A percentile compares a stretch with the other conserved stretches of the same genome.
Evolutionary conservation across 2,797 vertebrate genomes (phyloP).

Genomic region (Kryptopterus vitreolus): DNA sequence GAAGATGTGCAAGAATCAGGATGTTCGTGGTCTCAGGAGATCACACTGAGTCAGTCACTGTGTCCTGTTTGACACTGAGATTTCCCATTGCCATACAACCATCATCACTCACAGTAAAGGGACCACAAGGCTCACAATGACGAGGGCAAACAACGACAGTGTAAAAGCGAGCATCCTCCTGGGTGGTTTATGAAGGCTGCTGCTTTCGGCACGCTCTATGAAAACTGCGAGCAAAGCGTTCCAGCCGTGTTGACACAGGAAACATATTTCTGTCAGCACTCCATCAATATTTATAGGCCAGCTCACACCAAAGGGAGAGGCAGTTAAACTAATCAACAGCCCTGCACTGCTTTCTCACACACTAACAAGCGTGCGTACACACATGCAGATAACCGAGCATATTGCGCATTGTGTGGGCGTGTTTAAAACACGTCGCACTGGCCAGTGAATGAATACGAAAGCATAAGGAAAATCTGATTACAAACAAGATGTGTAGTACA

Average conservation of each 20-base stretch:
- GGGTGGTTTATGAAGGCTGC: conserved; percentile 46
- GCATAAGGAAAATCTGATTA: conserved; percentile 31
- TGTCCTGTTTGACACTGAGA: conserved; percentile 41
- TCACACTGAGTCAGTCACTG: conserved; percentile 31
- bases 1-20: background rate
- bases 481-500: conserved; percentile 35
- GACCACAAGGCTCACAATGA: conserved; percentile 22
- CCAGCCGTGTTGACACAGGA: conserved; percentile 65
- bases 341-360: conserved; percentile 51
- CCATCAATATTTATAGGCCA: conserved; percentile 72
- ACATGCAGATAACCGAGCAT: conserved; percentile 33
- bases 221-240: conserved; percentile 56
- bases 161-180: conserved; percentile 34
- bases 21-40: conserved; percentile 10
- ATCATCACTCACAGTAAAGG: conserved; percentile 39
- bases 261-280: conserved; percentile 70
- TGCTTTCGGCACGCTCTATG: conserved; percentile 50
- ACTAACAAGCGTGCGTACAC: conserved; percentile 21
- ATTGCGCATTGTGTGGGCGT: conserved; percentile 20
- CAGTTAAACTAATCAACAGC: conserved; percentile 69
- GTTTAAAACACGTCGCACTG: background rate
- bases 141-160: conserved; percentile 19
- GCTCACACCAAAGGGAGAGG: conserved; percentile 58
- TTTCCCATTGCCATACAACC: conserved; percentile 30
- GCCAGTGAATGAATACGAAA: conserved; percentile 42